Percentiles rank a stretch among this genome's conserved stretches.
Evolutionary conservation across 1,140 invertebrate species (phyloP).

Genomic region (Adelges cooleyi): DNA sequence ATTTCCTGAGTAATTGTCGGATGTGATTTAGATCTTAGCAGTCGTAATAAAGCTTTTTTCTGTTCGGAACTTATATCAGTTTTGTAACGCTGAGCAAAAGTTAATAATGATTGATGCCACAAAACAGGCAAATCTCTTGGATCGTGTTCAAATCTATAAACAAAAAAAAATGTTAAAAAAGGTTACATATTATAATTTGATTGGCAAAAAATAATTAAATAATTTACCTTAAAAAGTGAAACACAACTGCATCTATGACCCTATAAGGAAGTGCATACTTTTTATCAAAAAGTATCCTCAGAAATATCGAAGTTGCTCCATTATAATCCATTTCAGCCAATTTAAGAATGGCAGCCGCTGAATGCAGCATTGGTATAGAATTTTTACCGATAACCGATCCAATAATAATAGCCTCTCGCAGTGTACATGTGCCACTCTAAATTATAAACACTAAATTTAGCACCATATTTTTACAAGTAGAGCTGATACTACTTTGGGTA

Average conservation of each 20-base stretch:
- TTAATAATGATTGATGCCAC: conserved; percentile 92
- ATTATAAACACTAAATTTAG: conserved; percentile 31
- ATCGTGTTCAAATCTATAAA: conserved; percentile 70
- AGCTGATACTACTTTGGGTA: too few species aligned
- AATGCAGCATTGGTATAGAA: conserved; percentile 93
- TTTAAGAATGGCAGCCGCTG: conserved; percentile 85
- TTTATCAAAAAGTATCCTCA: conserved; percentile 91
- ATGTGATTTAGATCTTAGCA: conserved; percentile 69
- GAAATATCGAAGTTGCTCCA: conserved; percentile 93
- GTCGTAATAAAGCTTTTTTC: conserved; percentile 66
- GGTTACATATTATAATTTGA: neutral
- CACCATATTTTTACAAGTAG: neutral
- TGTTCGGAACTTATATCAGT: conserved; percentile 87
- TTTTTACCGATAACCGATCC: conserved; percentile 82
- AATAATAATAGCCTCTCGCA: conserved; percentile 90
- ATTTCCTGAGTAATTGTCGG: conserved; percentile 73
- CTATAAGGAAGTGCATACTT: conserved; percentile 95
- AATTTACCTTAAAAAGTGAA: conserved; percentile 77
- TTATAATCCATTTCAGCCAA: conserved; percentile 97
- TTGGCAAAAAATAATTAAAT: neutral
- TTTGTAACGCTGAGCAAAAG: conserved; percentile 93
- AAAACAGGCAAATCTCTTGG: conserved; percentile 76
- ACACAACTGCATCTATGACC: conserved; percentile 90
- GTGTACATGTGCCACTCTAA: conserved; percentile 79
- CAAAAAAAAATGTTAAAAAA: conserved; percentile 8